A percentile compares a stretch with the other conserved stretches of the same genome.
phyloP scores from a whole-genome alignment of 1,140 invertebrate genomes.

The Wiebesia pumilae region DNA sequence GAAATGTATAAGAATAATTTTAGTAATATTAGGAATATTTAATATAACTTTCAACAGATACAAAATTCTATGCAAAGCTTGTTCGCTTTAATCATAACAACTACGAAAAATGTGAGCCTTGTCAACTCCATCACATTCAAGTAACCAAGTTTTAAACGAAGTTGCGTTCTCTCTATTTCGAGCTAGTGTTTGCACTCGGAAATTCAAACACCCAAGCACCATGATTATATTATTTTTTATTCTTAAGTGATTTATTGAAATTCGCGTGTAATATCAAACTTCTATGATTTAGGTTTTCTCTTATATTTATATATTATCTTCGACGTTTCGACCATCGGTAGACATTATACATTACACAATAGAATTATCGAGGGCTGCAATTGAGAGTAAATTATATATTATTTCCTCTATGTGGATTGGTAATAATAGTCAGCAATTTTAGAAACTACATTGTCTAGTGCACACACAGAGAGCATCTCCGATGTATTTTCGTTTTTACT shows the following conservation, averaged over 20 bases:
- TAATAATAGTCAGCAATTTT: neutral
- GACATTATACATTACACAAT: neutral
- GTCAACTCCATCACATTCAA: neutral
- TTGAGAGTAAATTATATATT: neutral
- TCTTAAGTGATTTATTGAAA: neutral
- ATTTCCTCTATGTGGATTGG: neutral
- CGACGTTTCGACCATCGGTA: neutral
- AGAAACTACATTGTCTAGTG: neutral
- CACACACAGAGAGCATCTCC: neutral
- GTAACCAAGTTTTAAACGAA: neutral
- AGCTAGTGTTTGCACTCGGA: neutral
- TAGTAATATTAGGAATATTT: neutral
- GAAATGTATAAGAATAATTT: neutral
- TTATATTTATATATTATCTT: neutral
- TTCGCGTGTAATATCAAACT: neutral
- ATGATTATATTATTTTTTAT: neutral
- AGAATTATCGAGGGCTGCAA: neutral
- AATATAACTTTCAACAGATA: neutral
- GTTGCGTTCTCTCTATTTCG: neutral
- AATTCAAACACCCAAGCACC: neutral
- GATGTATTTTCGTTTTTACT: neutral
- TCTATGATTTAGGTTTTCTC: neutral
- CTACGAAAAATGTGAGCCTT: neutral
- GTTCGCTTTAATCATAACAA: neutral
- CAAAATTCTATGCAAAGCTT: neutral